phyloP scores from a whole-genome alignment of 2,888 invertebrate species.

The Copidosoma aretas region DNA sequence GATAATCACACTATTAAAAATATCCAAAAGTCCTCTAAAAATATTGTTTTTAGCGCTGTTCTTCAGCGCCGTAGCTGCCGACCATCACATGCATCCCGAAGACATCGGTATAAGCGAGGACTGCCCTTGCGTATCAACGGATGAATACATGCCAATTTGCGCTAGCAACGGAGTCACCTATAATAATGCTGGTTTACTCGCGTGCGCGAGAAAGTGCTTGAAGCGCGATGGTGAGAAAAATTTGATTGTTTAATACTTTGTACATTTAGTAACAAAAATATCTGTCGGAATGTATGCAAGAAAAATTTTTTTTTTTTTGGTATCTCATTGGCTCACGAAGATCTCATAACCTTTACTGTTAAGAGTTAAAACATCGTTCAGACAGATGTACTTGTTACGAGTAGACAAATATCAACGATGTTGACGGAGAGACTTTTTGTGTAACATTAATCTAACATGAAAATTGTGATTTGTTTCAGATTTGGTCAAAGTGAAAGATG shows the following conservation, averaged over 20 bases:
- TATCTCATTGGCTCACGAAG: no score
- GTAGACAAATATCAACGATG: neutral
- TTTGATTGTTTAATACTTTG: constrained; percentile 55
- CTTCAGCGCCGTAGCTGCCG: no score
- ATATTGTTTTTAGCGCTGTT: no score
- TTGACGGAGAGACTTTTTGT: constrained; percentile 27
- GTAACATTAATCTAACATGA: constrained; percentile 51
- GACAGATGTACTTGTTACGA: no score
- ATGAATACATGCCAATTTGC: neutral
- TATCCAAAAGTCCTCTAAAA: no score
- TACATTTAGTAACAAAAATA: neutral
- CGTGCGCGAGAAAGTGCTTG: neutral
- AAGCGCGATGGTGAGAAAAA: constrained; percentile 34
- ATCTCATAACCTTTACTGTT: no score
- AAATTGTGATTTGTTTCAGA: constrained; percentile 45
- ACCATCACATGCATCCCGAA: no score
- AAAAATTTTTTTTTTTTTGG: no score
- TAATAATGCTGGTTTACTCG: neutral
- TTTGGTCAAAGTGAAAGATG: neutral
- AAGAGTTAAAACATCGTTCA: no score
- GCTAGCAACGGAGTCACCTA: neutral
- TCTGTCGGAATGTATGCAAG: no score
- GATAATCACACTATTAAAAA: no score
- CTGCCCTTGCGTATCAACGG: neutral
- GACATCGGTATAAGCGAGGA: neutral